These are phyloP conservation scores for Stomatorhinus ivindoensis DNA, from an alignment of 2,113 vertebrate species.

Conservation along the genomic window DNA sequence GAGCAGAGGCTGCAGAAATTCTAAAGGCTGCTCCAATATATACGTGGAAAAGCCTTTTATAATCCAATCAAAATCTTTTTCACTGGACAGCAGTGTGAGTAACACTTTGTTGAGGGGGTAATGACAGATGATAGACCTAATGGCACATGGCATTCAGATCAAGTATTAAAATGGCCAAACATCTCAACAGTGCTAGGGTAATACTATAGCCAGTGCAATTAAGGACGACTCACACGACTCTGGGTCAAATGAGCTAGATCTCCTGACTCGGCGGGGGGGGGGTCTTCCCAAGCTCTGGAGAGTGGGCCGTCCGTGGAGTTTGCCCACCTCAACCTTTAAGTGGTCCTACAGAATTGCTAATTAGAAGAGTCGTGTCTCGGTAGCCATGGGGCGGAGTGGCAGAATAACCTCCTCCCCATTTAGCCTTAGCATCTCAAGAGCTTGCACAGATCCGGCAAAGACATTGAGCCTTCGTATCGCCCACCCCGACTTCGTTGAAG, in stretches of 20 bases:
- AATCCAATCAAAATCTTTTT: background rate
- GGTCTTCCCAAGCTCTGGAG: constrained; percentile 37
- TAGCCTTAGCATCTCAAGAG: constrained; percentile 41
- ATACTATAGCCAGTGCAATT: constrained; percentile 50
- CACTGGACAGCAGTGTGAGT: background rate
- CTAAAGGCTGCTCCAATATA: background rate
- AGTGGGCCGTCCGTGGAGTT: constrained; percentile 23
- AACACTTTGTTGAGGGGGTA: background rate
- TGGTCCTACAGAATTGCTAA: background rate
- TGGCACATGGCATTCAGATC: background rate
- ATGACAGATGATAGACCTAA: background rate
- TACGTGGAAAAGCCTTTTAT: background rate
- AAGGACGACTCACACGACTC: constrained; percentile 42
- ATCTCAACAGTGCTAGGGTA: constrained; percentile 29
- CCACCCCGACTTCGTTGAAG: background rate
- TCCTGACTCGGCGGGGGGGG: constrained; percentile 30
- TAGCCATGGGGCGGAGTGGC: background rate
- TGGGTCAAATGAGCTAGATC: constrained; percentile 35
- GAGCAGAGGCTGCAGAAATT: background rate
- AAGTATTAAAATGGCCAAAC: constrained; percentile 37
- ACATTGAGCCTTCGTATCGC: background rate
- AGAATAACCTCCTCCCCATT: constrained; percentile 40
- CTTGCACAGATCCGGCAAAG: background rate
- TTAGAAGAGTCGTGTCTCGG: background rate
- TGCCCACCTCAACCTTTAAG: constrained; percentile 30